Percentiles rank a stretch among this genome's conserved stretches.
These are phyloP conservation scores for Gambusia yucatana DNA, from an alignment of 2,797 vertebrate species.

Conservation along the genomic window DNA sequence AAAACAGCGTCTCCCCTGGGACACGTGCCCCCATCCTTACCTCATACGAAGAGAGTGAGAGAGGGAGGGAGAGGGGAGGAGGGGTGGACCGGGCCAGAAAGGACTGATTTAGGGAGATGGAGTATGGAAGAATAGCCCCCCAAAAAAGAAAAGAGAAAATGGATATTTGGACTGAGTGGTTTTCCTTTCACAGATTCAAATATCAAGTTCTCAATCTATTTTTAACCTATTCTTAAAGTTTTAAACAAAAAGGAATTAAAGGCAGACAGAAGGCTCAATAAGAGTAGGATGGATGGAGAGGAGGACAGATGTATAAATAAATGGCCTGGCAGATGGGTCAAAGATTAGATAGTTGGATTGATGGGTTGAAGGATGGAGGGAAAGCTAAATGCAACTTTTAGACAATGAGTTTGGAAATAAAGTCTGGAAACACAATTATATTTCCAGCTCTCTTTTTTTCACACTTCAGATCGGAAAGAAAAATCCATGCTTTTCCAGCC, in stretches of 20 bases:
- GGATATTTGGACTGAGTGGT: slow-evolving; percentile 46
- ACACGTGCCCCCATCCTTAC: slow-evolving; percentile 59
- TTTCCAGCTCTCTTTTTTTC: not conserved
- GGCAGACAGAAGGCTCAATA: not conserved
- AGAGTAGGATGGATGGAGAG: not conserved
- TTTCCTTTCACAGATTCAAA: not conserved
- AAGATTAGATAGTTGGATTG: not conserved
- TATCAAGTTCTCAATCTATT: not conserved
- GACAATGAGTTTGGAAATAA: not conserved
- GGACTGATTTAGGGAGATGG: slow-evolving; percentile 31
- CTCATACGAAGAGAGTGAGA: slow-evolving; percentile 37
- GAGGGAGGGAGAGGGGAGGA: slow-evolving; percentile 2
- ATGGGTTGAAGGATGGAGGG: not conserved
- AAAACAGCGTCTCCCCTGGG: slow-evolving; percentile 69
- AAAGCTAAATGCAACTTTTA: not conserved
- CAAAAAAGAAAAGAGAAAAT: slow-evolving; percentile 28
- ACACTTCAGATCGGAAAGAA: not conserved
- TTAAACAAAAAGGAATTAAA: not conserved
- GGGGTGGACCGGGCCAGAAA: slow-evolving; percentile 19
- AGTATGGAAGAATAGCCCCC: slow-evolving; percentile 44
- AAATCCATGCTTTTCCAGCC: not conserved
- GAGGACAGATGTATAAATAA: not conserved
- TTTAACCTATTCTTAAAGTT: not conserved
- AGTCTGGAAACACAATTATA: not conserved
- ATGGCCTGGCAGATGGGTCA: not conserved